Evolutionary conservation across 2,113 vertebrate genomes (phyloP).

Genomic region (Microcebus jonahi): DNA sequence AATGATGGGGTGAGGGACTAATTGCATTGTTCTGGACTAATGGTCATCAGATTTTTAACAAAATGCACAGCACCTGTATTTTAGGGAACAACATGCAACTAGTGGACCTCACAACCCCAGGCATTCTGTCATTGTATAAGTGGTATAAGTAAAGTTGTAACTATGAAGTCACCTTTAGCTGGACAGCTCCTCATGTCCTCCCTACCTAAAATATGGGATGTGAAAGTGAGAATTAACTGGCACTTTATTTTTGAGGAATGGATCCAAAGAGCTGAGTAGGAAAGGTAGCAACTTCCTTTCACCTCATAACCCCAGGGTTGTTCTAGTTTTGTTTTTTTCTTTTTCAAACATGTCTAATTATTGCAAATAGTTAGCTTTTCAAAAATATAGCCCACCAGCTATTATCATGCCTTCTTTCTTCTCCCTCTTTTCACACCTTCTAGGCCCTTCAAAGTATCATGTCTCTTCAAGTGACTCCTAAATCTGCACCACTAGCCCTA

Average conservation of each 20-base stretch:
- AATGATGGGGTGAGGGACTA: neutral
- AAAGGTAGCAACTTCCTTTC: neutral
- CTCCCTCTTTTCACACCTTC: neutral
- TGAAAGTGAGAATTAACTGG: neutral
- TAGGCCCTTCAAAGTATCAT: neutral
- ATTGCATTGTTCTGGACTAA: neutral
- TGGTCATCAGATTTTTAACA: neutral
- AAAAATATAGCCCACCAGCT: neutral
- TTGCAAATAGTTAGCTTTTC: neutral
- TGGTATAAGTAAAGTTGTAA: neutral
- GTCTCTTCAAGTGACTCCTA: neutral
- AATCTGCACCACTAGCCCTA: neutral
- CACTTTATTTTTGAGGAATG: neutral
- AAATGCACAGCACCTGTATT: neutral
- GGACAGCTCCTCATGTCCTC: constrained; percentile 46
- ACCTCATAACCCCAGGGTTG: neutral
- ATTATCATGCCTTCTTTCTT: neutral
- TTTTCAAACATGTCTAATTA: neutral
- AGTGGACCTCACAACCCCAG: neutral
- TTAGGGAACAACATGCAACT: neutral
- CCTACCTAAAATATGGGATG: neutral
- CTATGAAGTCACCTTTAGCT: neutral
- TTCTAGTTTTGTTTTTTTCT: neutral
- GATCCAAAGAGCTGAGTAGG: neutral
- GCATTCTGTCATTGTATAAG: neutral